phyloP scores from a whole-genome alignment of 2,888 invertebrate species.

The Tridacna gigas region DNA sequence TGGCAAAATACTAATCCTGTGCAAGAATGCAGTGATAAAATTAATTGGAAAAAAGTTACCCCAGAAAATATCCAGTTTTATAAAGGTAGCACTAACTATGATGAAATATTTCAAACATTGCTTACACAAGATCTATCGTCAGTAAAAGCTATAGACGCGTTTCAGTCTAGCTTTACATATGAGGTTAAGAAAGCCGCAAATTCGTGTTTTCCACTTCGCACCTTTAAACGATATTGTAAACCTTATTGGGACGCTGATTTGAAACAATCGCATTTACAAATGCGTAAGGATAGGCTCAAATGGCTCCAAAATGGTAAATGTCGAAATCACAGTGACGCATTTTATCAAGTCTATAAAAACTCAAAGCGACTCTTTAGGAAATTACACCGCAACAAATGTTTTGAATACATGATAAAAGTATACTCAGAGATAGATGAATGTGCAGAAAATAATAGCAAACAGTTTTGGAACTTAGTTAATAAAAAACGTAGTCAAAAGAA shows the following conservation, averaged over 20 bases:
- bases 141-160: neutral
- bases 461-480: slow-evolving; percentile 9
- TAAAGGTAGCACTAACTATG: neutral
- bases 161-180: neutral
- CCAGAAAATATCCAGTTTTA: neutral
- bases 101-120: neutral
- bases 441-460: neutral
- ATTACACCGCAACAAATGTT: neutral
- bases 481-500: neutral
- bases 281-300: neutral
- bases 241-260: slow-evolving; percentile 18
- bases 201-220: neutral
- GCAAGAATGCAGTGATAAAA: neutral
- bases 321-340: neutral
- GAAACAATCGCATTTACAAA: neutral
- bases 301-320: neutral
- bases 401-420: neutral
- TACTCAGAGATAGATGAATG: slow-evolving; percentile 4
- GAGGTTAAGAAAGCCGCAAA: neutral
- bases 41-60: slow-evolving; percentile 7
- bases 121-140: neutral
- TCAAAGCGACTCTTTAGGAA: slow-evolving; percentile 10
- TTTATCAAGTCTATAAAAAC: neutral
- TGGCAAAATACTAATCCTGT: neutral
- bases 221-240: slow-evolving; percentile 3